Evolutionary conservation across 2,888 invertebrate species (phyloP).

Genomic region (Hydroisotoma schaefferi): DNA sequence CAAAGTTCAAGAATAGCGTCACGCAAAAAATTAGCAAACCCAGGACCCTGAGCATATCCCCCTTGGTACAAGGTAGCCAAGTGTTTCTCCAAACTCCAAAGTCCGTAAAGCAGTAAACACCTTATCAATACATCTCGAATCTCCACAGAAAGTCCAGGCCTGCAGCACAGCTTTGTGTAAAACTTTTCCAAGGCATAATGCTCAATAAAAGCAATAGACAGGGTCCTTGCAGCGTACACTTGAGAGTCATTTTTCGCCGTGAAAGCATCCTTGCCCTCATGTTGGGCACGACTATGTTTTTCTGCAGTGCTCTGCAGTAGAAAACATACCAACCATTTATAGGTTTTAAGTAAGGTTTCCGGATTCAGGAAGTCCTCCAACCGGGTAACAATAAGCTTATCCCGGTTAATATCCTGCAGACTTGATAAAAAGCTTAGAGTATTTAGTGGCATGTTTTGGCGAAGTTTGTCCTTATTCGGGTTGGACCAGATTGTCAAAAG

Average conservation of each 20-base stretch:
- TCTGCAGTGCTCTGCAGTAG: slow-evolving; percentile 67
- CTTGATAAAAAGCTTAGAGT: slow-evolving; percentile 64
- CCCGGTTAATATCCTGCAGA: slow-evolving; percentile 58
- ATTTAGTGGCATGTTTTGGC: slow-evolving; percentile 60
- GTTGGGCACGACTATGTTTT: slow-evolving; percentile 58
- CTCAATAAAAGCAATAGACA: slow-evolving; percentile 70
- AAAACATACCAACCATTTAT: slow-evolving; percentile 79
- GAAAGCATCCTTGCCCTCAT: slow-evolving; percentile 64
- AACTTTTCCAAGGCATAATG: slow-evolving; percentile 56
- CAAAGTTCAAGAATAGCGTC: slow-evolving; percentile 67
- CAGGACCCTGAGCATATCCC: slow-evolving; percentile 59
- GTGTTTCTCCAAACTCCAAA: slow-evolving; percentile 69
- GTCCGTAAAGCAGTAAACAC: slow-evolving; percentile 64
- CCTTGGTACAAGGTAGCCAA: slow-evolving; percentile 64
- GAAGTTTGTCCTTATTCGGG: slow-evolving; percentile 25
- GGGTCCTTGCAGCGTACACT: slow-evolving; percentile 71
- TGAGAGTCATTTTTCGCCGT: slow-evolving; percentile 79
- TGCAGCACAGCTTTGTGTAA: slow-evolving; percentile 51
- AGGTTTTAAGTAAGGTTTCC: slow-evolving; percentile 62
- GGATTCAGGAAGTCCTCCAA: slow-evolving; percentile 58
- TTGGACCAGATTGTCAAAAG: slow-evolving; percentile 57
- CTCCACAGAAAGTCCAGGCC: slow-evolving; percentile 53
- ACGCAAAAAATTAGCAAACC: slow-evolving; percentile 62
- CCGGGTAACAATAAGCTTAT: slow-evolving; percentile 57
- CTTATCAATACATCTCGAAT: slow-evolving; percentile 58